Evolutionary conservation across 2,888 invertebrate genomes (phyloP), one percentile per base, ranked within the genome.

Genomic region (Ichneumon xanthorius): DNA sequence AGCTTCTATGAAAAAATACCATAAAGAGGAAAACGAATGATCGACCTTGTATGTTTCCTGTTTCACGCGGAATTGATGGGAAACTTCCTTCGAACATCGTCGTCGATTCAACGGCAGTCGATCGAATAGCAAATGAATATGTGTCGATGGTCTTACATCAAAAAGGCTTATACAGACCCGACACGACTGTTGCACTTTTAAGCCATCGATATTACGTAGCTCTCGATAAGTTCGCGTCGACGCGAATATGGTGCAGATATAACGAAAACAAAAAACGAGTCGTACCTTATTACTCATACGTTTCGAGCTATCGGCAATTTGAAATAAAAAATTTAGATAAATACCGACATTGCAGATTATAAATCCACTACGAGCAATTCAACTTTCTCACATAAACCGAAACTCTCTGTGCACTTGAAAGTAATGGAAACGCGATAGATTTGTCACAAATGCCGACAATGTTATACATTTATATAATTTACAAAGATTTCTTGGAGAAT

Each of bases 331-430:
- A 19, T 81, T 40, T 58, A 26, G n/a, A 16, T 61, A 37, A 50
- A 73, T 63, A 70, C 61, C 50, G 55, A 55, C 26, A 77, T 16
- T 11, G 53, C 61, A n/a, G 22, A 79, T 37, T 67, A 58, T 30
- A 11, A 55, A 76, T 58, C 37, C 45, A 30, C 63, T 76, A 40
- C 37, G 19, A 80, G 73, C 26, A 70, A 53, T 70, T 40, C 53
- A 45, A 19, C 19, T 77, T 72, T 80, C 80, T 40, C 63, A 45
- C 63, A 22, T 61, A 9, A 76, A 63, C 70, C 14, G 33, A 48
- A 48, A 83, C 76, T 71, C 70, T 75, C 63, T 71, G 80, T 71
- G 84, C 84, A 84, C 80, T 80, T 50, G 63, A 63, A 76, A 80
- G 50, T 76, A 71, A 80, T 45, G 65, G 65, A 76, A 33, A 76